Base-by-base conservation (phyloP, 2,888 invertebrate species). In the Palloptera scutellata region DNA sequence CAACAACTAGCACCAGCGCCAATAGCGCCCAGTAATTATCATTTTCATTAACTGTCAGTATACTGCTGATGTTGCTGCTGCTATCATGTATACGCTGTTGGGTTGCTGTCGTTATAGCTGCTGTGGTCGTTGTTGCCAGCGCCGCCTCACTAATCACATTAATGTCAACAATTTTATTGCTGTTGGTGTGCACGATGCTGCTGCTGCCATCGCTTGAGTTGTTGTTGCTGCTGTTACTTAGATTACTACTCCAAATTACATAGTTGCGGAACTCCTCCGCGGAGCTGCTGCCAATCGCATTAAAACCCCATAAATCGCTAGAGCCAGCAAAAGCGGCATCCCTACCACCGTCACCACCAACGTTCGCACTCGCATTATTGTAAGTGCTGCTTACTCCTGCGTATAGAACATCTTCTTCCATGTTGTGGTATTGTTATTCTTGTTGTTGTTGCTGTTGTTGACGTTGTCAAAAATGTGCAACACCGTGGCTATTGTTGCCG, bases 21-120 rank as follows among this genome's bases (percentile, higher is more conserved):
- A 93, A 86, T 68, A 94, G 85, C 1, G 93, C 93, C 91, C 94
- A 94, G 91, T 94, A 95, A 80, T 94, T 92, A 80, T 91, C 87
- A n/a, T 74, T 72, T 60, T 79, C 77, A 20, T 62, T 57, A 57
- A 73, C 43, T 67, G 67, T 53, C 19, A 40, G 73, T 64, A 1
- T 17, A 15, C 30, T 30, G 30, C 30, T 30, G 6, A 30, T 30
- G 6, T 64, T 30, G 59, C 63, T 3, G 58, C 42, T 43, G 57
- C 62, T 40, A 62, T 20, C 17, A 67, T 53, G 1, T 41, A 43
- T 59, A 55, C 10, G 64, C 55, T 15, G 64, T 67, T 41, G 48
- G 2, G 30, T 30, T 30, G 6, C 30, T 64, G 17, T 51, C 42
- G 5, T 48, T 52, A 12, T 51, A 19, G 42, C n/a, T 64, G 58